Conservation (phyloP, 2,888 invertebrate genomes). For the Coleophora flavipennella region DNA sequence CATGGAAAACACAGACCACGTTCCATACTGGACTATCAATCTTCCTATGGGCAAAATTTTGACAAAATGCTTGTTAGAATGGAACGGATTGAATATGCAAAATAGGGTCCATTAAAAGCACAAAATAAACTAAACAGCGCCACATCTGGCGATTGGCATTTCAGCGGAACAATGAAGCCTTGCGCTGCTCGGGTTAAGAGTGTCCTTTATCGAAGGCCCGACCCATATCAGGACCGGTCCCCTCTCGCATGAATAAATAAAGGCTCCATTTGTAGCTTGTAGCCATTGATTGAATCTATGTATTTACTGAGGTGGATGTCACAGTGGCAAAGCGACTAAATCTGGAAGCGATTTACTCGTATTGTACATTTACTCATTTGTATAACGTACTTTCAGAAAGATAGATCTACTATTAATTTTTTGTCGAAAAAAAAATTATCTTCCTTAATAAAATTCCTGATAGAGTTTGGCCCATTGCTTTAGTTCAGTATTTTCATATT, state of each 20-base stretch:
- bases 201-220: slow-evolving; percentile 61
- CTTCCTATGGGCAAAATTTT: background rate
- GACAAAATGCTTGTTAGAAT: background rate
- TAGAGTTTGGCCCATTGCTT: too few species aligned
- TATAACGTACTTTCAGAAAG: too few species aligned
- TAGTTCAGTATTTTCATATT: too few species aligned
- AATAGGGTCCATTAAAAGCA: too few species aligned
- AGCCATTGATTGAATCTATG: slow-evolving; percentile 6
- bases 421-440: too few species aligned
- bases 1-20: too few species aligned
- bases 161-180: slow-evolving; percentile 35
- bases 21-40: background rate
- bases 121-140: too few species aligned
- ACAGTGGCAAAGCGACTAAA: too few species aligned
- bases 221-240: slow-evolving; percentile 63
- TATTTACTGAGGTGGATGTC: background rate
- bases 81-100: background rate
- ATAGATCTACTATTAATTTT: too few species aligned
- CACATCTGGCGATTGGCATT: slow-evolving; percentile 26
- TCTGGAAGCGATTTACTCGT: background rate
- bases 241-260: slow-evolving; percentile 68
- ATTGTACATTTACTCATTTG: background rate
- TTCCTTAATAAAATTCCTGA: too few species aligned
- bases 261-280: slow-evolving; percentile 65
- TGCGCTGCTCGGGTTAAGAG: slow-evolving; percentile 40